Evolutionary conservation across 2,888 invertebrate genomes (phyloP), one percentile per base, ranked within the genome.

Genomic region (Volucella inanis): DNA sequence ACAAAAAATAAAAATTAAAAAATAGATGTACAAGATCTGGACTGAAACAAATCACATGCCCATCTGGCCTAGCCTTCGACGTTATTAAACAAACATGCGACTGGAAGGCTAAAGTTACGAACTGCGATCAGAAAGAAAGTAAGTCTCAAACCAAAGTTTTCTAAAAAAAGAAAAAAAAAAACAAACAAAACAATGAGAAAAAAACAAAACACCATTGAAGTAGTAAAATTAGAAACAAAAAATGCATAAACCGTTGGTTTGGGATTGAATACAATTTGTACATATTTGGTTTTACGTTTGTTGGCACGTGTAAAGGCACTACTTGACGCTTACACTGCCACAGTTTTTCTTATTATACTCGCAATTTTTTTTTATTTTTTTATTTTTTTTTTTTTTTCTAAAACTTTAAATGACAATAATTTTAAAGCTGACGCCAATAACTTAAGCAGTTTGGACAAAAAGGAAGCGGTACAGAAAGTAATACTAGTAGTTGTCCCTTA

Each of bases 31-130:
- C 97, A 94, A 96, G 95, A 94, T 96, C 97, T 94, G 97, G 97
- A 94, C 96, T 97, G 94, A 97, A 97, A 96, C 96, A 97, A 95
- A 97, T 98, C 94, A 97, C 97, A 94, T 98, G 98, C 94, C 98
- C 98, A 93, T 97, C 97, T 93, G 98, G 98, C 94, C 95, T 98
- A 95, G 96, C 97, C 94, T 98, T 98, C 95, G 98, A 98, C 95
- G 95, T 98, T 94, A 96, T 97, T 94, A 98, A 97, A 95, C 98
- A 98, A 95, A 98, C 98, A 93, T 98, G 98, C 94, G 97, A 98
- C 95, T 98, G 98, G 98, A 98, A 97, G 95, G 97, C 97, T 94
- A 97, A 98, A 95, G 98, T 98, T 94, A 95, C 94, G 94, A 98
- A 96, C 96, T 98, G 98, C 96, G 96, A 97, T 94, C 96, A 96